Conservation (phyloP, 2,113 vertebrate genomes). For the Psittacara wagleri region DNA sequence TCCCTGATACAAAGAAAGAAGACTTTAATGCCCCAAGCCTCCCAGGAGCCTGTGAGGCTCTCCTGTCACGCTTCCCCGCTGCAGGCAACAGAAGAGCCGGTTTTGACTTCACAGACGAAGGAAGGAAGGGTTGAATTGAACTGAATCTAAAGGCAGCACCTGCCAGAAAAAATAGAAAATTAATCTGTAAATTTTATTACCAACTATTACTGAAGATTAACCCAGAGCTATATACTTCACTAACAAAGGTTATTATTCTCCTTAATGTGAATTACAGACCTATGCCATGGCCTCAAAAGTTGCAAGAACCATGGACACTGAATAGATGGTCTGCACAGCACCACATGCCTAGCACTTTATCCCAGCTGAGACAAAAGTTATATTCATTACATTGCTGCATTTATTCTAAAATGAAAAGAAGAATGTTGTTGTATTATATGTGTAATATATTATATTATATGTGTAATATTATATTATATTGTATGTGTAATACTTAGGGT, state of each 20-base stretch:
- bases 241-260: neutral
- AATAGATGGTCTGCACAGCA: neutral
- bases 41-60: neutral
- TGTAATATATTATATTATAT: neutral
- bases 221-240: neutral
- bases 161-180: neutral
- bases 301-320: neutral
- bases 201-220: neutral
- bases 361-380: neutral
- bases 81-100: neutral
- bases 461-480: neutral
- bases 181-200: neutral
- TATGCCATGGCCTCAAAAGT: neutral
- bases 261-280: neutral
- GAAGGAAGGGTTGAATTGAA: neutral
- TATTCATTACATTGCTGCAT: neutral
- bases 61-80: neutral
- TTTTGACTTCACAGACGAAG: neutral
- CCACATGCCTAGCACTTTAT: neutral
- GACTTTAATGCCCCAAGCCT: neutral
- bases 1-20: constrained; percentile 11
- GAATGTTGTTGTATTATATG: neutral
- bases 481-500: neutral
- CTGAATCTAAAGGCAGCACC: neutral
- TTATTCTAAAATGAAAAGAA: constrained; percentile 34